A percentile compares a stretch with the other conserved stretches of the same genome.
Conservation (phyloP, 2,888 invertebrate genomes). For the Deilephila elpenor region DNA sequence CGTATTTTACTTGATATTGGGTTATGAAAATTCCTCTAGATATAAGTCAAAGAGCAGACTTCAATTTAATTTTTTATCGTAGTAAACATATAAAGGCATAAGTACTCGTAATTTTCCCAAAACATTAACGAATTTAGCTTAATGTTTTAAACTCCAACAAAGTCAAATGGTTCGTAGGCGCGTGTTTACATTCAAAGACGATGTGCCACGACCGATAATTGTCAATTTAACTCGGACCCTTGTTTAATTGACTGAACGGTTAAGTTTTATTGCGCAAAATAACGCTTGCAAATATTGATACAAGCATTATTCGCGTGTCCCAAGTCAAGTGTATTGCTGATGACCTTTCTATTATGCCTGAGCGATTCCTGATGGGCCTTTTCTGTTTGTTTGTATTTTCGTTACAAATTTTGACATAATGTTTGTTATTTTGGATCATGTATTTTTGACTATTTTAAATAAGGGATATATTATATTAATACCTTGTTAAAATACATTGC, state of each 20-base stretch:
- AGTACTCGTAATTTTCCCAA: background rate
- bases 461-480: too few species aligned
- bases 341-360: conserved; percentile 64
- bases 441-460: too few species aligned
- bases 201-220: conserved; percentile 56
- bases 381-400: conserved; percentile 39
- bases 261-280: conserved; percentile 62
- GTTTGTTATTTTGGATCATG: too few species aligned
- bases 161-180: conserved; percentile 34
- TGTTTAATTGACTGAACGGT: conserved; percentile 63
- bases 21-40: background rate
- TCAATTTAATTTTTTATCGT: background rate
- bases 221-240: conserved; percentile 54
- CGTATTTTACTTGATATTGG: background rate
- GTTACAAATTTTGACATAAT: background rate
- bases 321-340: conserved; percentile 54
- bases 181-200: conserved; percentile 51
- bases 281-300: conserved; percentile 64
- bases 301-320: conserved; percentile 55
- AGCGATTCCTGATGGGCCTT: conserved; percentile 73
- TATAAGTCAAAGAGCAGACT: background rate
- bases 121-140: background rate
- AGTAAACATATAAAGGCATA: background rate
- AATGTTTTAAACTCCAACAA: background rate
- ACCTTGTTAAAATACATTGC: background rate